phyloP scores from a whole-genome alignment of 1,140 invertebrate genomes.

The Antheraea mylitta region DNA sequence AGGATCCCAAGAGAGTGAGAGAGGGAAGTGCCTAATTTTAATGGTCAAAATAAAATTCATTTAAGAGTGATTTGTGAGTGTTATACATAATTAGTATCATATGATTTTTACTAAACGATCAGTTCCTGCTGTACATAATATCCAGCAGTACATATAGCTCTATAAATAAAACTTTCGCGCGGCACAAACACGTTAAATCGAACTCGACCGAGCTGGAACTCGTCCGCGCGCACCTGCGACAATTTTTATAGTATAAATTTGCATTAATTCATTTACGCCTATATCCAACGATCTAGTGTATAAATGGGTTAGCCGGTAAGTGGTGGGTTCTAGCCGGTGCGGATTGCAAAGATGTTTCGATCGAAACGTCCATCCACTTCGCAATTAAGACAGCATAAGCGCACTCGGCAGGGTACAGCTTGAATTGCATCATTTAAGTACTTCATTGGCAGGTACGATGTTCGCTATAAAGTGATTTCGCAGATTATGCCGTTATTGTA shows the following conservation, averaged over 20 bases:
- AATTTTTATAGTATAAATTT: conserved; percentile 79
- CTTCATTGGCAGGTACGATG: not conserved
- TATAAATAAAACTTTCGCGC: conserved; percentile 75
- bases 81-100: not conserved
- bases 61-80: no score
- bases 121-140: conserved; percentile 34
- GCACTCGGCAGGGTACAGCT: not conserved
- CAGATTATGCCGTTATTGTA: not conserved
- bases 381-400: not conserved
- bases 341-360: not conserved
- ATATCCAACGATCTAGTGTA: conserved; percentile 63
- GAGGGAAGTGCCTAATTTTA: not conserved
- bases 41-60: not conserved
- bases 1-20: no score
- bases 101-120: conserved; percentile 28
- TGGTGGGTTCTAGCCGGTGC: conserved; percentile 56
- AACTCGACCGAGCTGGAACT: conserved; percentile 67
- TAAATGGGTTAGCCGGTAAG: conserved; percentile 78
- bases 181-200: conserved; percentile 70
- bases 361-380: not conserved
- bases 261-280: conserved; percentile 78
- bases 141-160: conserved; percentile 27
- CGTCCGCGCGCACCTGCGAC: conserved; percentile 73
- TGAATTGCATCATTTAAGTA: not conserved
- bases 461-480: not conserved